phyloP scores from a whole-genome alignment of 2,797 vertebrate species.

The Leucoraja ocellata region DNA sequence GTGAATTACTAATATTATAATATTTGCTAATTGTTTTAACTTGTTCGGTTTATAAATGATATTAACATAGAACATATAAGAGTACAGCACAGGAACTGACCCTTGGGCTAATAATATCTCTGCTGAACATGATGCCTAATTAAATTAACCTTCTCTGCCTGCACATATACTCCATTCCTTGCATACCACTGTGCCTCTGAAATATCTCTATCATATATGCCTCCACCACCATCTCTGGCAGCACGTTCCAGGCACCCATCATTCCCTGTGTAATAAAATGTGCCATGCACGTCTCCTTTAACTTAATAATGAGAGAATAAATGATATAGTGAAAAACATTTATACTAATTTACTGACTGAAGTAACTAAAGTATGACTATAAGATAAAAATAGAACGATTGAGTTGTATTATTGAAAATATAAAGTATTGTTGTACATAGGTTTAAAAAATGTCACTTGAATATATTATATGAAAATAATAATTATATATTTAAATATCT shows the following conservation, averaged over 20 bases:
- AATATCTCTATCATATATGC: too few species aligned
- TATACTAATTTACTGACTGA: background rate
- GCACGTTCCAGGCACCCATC: too few species aligned
- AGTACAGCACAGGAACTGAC: too few species aligned
- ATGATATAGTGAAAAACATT: background rate
- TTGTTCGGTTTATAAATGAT: background rate
- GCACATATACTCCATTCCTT: too few species aligned
- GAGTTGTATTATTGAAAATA: background rate
- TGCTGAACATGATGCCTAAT: too few species aligned
- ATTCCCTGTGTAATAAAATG: too few species aligned
- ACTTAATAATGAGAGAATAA: background rate
- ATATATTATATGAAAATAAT: background rate
- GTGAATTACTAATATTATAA: background rate
- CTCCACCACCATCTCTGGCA: too few species aligned
- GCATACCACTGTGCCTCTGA: too few species aligned
- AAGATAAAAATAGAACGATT: background rate
- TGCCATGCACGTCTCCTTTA: too few species aligned
- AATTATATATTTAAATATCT: background rate
- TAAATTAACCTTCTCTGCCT: too few species aligned
- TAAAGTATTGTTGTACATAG: background rate
- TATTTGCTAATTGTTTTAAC: background rate
- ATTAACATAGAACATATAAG: background rate
- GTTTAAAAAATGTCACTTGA: background rate
- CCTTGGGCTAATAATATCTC: too few species aligned
- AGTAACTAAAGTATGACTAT: background rate